Evolutionary conservation across 2,113 vertebrate species (phyloP), one percentile per base, ranked within the genome.

Genomic region (Nyctereutes procyonoides): DNA sequence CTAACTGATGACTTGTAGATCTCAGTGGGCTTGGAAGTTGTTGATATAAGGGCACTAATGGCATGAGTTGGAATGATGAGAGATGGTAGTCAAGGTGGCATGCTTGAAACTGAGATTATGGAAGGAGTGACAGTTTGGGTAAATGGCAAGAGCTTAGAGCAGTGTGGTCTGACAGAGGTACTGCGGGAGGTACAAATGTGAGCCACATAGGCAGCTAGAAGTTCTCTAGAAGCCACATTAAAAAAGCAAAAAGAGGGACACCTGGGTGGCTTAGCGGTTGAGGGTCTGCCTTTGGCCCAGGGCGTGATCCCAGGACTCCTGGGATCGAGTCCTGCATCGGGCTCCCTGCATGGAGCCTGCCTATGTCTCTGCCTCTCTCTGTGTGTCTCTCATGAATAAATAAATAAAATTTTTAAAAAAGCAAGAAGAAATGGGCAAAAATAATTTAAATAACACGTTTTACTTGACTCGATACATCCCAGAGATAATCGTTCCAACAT

Each of bases 1-100:
- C 2, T 0, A 3, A 19, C 4, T 9, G 35, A 32, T 17, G 71
- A 15, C 30, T 0, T 35, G 26, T 5, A 60, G 67, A 16, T 55
- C n/a, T n/a, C 22, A 8, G 80, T 12, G 30, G 13, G 3, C 5
- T 48, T 5, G 58, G 19, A 35, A 8, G 20, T 11, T 9, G n/a
- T n/a, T 20, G 65, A 32, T 2, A 0, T 55, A 20, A 35, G 38
- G 7, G 53, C 6, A 5, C 53, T 0, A 0, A 24, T 6, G 79
- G 60, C 8, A 0, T 1, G 71, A 60, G 73, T 9, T 79, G 88
- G 60, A 12, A 13, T 6, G 62, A 56, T 3, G 20, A 67, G 35
- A 48, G 80, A 51, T 38, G 19, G 51, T 7, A 48, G 56, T 48
- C n/a, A 11, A 38, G 28, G 12, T 6, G 24, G 24, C 13, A 15